Base-by-base conservation (phyloP, 2,113 vertebrate species). In the Setophaga petechia region DNA sequence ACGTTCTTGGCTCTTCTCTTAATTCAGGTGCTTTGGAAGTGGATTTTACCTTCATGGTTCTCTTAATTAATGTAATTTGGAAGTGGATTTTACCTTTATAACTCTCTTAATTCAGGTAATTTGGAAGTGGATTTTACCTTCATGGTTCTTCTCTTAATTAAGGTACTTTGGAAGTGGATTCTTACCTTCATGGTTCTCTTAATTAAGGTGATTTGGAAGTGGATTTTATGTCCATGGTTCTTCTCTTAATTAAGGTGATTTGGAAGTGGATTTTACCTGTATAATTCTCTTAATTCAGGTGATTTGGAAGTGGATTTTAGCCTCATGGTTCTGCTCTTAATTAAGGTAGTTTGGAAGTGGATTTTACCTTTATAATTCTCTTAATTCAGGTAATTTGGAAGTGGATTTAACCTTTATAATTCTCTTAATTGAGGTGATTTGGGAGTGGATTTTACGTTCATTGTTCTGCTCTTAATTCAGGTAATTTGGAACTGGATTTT, bases 361-460 rank as follows among this genome's bases (percentile, higher is more conserved):
- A 46, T 46, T 46, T 81, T 98, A 99, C 99, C 99, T 99, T 98
- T 99, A 15, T 43, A 6, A 15, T 43, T 43, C 41, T 43, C 41
- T 43, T 43, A 43, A 43, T 43, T 43, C 6, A 43, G 17, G 97
- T 43, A 6, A 15, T 43, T 43, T 43, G 41, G 41, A 43, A 15
- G 41, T 43, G 47, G 47, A 49, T 49, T 49, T 81, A 98, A 99
- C 99, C 99, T 99, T 98, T 99, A 99, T 99, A 81, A 98, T 98
- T 93, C 99, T 98, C 95, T 99, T 99, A 46, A 98, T 98, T 67
- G 99, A 97, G 0, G 98, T 99, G 71, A 99, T 97, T 97, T 99
- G 96, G 80, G 99, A 99, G 97, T 99, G 31, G n/a, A 37, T 37
- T 47, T 81, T 98, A 99, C 99, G 99, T 99, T 98, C 99, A 99